These are phyloP conservation scores for Nymphalis polychloros DNA, from an alignment of 2,888 invertebrate genomes.

Conservation along the genomic window DNA sequence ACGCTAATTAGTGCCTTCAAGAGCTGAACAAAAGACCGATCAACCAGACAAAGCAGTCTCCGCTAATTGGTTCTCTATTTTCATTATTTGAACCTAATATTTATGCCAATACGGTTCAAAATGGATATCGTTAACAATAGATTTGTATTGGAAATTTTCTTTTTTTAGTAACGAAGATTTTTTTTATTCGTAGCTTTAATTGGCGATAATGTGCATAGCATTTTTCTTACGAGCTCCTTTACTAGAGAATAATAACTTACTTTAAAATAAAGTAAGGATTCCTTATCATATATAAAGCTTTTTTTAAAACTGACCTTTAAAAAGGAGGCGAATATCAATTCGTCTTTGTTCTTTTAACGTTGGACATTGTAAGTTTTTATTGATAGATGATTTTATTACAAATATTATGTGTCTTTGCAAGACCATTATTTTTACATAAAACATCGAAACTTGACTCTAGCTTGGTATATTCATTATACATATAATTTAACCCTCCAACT, in stretches of 20 bases:
- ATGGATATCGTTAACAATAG: not conserved
- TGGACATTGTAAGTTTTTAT: too few relatives aligned
- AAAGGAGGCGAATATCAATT: too few relatives aligned
- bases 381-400: too few relatives aligned
- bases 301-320: too few relatives aligned
- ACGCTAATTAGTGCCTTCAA: conserved; percentile 27
- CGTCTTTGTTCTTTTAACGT: too few relatives aligned
- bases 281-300: too few relatives aligned
- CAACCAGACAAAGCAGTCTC: conserved; percentile 31
- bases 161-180: not conserved
- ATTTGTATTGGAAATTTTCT: conserved; percentile 5
- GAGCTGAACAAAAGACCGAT: conserved; percentile 35
- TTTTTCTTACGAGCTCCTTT: not conserved
- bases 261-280: too few relatives aligned
- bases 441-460: too few relatives aligned
- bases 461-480: too few relatives aligned
- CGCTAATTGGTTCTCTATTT: conserved; percentile 28
- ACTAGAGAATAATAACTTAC: not conserved
- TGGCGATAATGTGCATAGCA: not conserved
- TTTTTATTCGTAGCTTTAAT: conserved; percentile 8
- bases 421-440: too few relatives aligned
- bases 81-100: not conserved
- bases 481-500: too few relatives aligned
- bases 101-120: not conserved
- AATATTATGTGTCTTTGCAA: too few relatives aligned